These are phyloP conservation scores for Ischnura elegans DNA, from an alignment of 2,888 invertebrate genomes.

Conservation along the genomic window DNA sequence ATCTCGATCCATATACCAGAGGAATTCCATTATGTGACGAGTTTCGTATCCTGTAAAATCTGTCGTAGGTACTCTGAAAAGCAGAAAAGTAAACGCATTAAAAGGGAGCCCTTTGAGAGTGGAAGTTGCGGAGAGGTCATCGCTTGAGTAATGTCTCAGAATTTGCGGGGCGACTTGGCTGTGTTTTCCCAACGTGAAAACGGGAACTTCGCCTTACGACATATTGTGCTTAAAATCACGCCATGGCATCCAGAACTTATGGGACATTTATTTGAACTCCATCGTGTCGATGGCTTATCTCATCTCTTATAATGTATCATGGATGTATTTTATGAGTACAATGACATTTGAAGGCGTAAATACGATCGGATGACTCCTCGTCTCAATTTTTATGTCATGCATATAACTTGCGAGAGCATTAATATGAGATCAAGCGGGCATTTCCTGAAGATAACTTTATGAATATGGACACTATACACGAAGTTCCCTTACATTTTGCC, in stretches of 20 bases:
- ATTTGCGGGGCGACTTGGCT: background rate
- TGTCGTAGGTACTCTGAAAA: background rate
- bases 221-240: background rate
- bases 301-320: background rate
- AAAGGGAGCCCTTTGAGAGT: background rate
- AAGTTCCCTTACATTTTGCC: slow-evolving; percentile 30
- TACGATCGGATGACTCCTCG: background rate
- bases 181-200: background rate
- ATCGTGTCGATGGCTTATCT: background rate
- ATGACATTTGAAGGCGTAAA: background rate
- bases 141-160: background rate
- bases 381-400: background rate
- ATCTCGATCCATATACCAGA: background rate
- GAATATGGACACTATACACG: slow-evolving; percentile 54
- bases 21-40: slow-evolving; percentile 8
- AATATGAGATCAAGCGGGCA: background rate
- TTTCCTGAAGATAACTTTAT: slow-evolving; percentile 8
- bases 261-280: background rate
- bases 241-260: background rate
- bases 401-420: background rate
- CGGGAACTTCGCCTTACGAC: background rate
- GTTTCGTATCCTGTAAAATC: background rate
- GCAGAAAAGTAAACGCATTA: background rate
- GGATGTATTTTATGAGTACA: background rate
- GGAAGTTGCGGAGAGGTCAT: background rate